Base-by-base conservation (phyloP, 2,113 vertebrate species). In the Phylloscopus whistleri region DNA sequence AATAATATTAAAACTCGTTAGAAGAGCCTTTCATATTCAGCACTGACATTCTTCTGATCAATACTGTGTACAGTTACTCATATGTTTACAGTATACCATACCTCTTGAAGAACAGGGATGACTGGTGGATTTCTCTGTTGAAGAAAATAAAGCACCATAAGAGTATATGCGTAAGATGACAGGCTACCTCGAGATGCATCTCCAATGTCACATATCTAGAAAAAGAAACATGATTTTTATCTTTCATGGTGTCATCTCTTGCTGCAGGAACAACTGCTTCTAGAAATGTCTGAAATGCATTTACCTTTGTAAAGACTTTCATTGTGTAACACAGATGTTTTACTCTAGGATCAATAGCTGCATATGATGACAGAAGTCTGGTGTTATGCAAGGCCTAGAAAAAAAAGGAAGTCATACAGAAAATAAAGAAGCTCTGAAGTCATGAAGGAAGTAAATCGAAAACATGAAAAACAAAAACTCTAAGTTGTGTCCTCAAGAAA, bases 91-190 rank as follows among this genome's bases (percentile, higher is more conserved):
- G 33, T 51, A 94, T 85, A 94, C 73, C 10, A 19, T 98, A 99
- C 99, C 99, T 99, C 99, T 96, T 99, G 99, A 93, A 99, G 98
- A 77, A 99, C 99, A 68, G 99, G 99, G 72, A 99, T 99, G 81
- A 99, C 98, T 11, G 99, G 99, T 18, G 99, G 99, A 58, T 97
- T 98, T 95, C 99, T 98, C 94, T 99, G 99, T 78, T 99, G 99
- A 49, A 99, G 98, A 93, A 98, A 99, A 97, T 98, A 99, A 16
- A 99, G 98, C 97, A 99, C 99, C 99, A 99, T 99, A 86, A 99
- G 98, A n/a, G 99, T 99, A 96, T 99, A 99, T 4, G 99, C 99
- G 4, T 99, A 99, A 72, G 99, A 99, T 1, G 99, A 99, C 35
- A 99, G 98, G 93, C 99, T 99, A 84, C 99, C 99, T 92, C 99